Evolutionary conservation across 2,113 vertebrate species (phyloP), one percentile per base, ranked within the genome.

Genomic region (Piprites chloris): DNA sequence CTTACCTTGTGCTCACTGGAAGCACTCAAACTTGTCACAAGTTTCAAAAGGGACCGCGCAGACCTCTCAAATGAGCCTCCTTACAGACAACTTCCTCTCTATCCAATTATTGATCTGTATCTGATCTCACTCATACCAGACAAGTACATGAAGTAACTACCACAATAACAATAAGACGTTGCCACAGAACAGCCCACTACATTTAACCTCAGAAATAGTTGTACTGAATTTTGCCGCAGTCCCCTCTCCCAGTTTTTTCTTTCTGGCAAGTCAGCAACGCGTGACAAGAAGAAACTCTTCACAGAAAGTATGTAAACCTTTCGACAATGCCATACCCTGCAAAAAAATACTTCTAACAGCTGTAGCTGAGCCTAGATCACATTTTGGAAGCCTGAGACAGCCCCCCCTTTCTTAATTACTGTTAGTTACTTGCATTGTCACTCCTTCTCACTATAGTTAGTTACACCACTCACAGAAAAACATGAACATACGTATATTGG

Each of bases 401-500:
- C 7, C n/a, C 46, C 19, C 14, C 8, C 9, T 8, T 7, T 37
- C 26, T 61, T 79, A 35, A 39, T 23, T 90, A 52, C 8, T 18
- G 9, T 5, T 18, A 17, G 8, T 18, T 86, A 41, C 20, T 33
- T 53, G 23, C 13, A 5, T 77, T 83, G 50, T 59, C 67, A 49
- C 8, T 72, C 28, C 28, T 84, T 61, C 69, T 67, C 30, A 30
- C 26, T 32, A 9, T 0, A 72, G 35, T 46, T 1, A 74, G 42
- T 53, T 28, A 69, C 3, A 30, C 6, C 32, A 46, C 37, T 18
- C 56, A 46, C 3, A 76, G 26, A 14, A 59, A 72, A 56, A 12
- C 4, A 8, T 41, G 56, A 52, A 18, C 7, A 28, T 37, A 16
- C 0, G 0, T 12, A 27, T 12, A 39, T 8, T 20, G 32, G 11